Evolutionary conservation across 2,797 vertebrate genomes (phyloP), one percentile per base, ranked within the genome.

Genomic region (Muscicapa striata): DNA sequence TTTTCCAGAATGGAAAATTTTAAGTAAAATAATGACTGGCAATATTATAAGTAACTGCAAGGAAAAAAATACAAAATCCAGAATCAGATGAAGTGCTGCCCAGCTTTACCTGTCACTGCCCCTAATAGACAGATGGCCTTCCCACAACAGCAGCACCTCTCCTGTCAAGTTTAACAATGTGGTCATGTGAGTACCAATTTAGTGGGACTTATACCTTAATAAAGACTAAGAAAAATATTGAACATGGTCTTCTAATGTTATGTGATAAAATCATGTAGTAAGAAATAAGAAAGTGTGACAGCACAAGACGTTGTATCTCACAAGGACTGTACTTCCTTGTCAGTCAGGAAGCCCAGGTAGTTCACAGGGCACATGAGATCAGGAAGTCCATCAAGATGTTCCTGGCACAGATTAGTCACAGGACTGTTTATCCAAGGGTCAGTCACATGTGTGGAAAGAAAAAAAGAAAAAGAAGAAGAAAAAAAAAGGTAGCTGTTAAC

Each of bases 401-500:
- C 93, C 91, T 92, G 93, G 92, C 84, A 94, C 40, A 66, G 68
- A 89, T 97, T 94, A 97, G 90, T 97, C 91, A 95, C 90, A 80
- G 54, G 75, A 70, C 45, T 94, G 22, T 86, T 92, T 93, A 97
- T 84, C 84, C 85, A 96, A 96, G 94, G 90, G 92, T 96, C 95
- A 97, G 89, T 96, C 89, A 78, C 93, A 95, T 76, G 90, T 84
- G 49, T 82, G 74, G 83, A 95, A 95, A 91, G 64, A 41, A 84
- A 52, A 51, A 54, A 84, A 73, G 16, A 40, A 36, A 87, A 40
- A 77, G 36, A 36, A 36, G 36, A 36, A 36, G 36, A 36, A n/a
- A 87, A 40, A 52, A 5, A 48, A 48, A 48, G 46, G 20, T 16
- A 76, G 21, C 78, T 91, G 87, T 81, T 90, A 93, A 84, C 69